Percentiles rank a stretch among this genome's conserved stretches.
These are phyloP conservation scores for Phoronis australis DNA, from an alignment of 2,888 invertebrate genomes.

Conservation along the genomic window DNA sequence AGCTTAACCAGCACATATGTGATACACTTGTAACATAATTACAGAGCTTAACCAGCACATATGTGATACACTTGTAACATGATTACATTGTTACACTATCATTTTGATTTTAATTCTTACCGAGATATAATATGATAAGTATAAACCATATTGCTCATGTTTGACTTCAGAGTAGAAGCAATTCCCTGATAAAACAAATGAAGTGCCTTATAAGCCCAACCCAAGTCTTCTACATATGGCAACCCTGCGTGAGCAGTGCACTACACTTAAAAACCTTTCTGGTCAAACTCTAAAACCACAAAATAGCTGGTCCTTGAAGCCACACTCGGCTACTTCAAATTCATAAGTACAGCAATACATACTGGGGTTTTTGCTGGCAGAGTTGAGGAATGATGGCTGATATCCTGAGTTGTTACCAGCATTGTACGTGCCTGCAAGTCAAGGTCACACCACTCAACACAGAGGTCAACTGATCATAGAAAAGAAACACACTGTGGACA, in stretches of 20 bases:
- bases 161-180: no score
- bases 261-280: no score
- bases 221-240: no score
- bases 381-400: slow-evolving; percentile 33
- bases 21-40: not conserved
- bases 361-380: slow-evolving; percentile 14
- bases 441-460: not conserved
- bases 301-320: not conserved
- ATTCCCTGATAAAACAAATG: no score
- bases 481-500: not conserved
- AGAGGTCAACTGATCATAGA: not conserved
- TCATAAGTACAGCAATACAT: slow-evolving; percentile 4
- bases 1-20: not conserved
- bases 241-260: no score
- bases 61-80: not conserved
- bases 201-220: no score
- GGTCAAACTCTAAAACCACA: no score
- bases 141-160: not conserved
- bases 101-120: not conserved
- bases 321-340: not conserved
- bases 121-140: not conserved
- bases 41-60: not conserved
- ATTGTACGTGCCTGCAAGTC: not conserved
- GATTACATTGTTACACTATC: no score
- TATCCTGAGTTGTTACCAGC: slow-evolving; percentile 13